Conservation (phyloP, 2,113 vertebrate genomes). For the Egretta garzetta region DNA sequence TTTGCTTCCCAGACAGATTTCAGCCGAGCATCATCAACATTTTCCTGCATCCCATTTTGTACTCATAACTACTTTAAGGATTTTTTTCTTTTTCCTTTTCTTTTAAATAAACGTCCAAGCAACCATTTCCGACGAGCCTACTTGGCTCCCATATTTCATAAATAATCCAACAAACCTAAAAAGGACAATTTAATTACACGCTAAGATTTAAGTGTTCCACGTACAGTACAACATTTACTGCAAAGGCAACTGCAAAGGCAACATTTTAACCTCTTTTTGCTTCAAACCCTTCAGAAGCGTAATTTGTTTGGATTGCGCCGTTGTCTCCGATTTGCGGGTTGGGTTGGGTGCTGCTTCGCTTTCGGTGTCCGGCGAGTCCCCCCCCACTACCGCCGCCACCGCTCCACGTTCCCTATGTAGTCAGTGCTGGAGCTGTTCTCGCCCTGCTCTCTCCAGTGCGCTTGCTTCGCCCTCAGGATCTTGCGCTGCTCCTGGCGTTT, state of each 20-base stretch:
- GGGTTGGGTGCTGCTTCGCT: background rate
- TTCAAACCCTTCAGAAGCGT: constrained; percentile 58
- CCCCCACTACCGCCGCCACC: constrained; percentile 84
- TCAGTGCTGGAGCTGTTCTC: constrained; percentile 76
- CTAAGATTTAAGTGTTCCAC: constrained; percentile 69
- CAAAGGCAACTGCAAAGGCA: constrained; percentile 83
- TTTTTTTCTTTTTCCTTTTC: constrained; percentile 17
- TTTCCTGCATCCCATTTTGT: constrained; percentile 58
- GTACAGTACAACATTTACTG: constrained; percentile 72
- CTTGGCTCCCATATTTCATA: constrained; percentile 50
- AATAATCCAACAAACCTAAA: constrained; percentile 60
- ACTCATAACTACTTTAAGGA: constrained; percentile 61
- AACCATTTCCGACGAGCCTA: constrained; percentile 50
- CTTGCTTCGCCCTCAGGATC: constrained; percentile 74
- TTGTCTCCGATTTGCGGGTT: background rate
- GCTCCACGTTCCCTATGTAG: constrained; percentile 91
- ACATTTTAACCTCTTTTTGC: constrained; percentile 65
- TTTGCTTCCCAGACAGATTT: constrained; percentile 59
- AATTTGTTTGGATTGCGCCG: background rate
- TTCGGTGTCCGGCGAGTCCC: background rate
- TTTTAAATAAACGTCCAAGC: constrained; percentile 52
- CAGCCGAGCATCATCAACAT: constrained; percentile 40
- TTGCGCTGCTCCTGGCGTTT: constrained; percentile 89
- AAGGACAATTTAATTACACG: constrained; percentile 69
- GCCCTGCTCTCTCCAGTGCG: constrained; percentile 16